Conservation (phyloP, 2,888 invertebrate species). For the Eurytoma californica region DNA sequence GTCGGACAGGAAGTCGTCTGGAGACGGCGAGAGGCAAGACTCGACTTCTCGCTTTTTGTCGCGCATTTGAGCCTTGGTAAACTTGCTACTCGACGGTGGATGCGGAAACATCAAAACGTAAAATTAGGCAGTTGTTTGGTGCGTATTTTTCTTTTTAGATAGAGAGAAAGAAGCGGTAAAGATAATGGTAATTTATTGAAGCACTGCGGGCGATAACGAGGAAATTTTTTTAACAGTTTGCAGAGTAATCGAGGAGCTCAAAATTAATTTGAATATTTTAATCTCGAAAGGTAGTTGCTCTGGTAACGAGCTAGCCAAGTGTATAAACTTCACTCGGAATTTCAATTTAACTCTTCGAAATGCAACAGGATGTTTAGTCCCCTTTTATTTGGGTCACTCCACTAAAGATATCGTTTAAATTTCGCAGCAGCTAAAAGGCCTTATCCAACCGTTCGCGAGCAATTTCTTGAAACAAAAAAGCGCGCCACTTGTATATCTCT, state of each 20-base stretch:
- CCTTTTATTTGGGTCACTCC: background rate
- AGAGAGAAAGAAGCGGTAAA: background rate
- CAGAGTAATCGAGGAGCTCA: background rate
- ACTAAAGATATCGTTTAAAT: background rate
- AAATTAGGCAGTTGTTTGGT: too few species aligned
- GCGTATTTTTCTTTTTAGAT: too few species aligned
- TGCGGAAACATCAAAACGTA: too few species aligned
- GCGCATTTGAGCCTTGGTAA: background rate
- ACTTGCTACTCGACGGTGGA: too few species aligned
- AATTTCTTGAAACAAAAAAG: background rate
- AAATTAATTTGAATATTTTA: constrained; percentile 16
- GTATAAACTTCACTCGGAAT: background rate
- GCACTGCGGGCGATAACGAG: background rate
- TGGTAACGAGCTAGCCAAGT: background rate
- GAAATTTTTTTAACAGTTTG: background rate
- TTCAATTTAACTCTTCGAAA: constrained; percentile 12
- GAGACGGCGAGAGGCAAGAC: too few species aligned
- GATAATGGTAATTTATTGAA: background rate
- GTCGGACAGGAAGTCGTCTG: background rate
- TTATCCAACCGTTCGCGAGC: background rate
- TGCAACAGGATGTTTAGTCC: background rate
- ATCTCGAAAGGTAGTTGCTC: background rate
- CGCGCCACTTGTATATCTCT: background rate
- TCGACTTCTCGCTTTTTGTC: background rate
- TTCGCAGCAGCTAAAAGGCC: too few species aligned